phyloP scores from a whole-genome alignment of 2,113 vertebrate genomes.

The Corynorhinus townsendii region DNA sequence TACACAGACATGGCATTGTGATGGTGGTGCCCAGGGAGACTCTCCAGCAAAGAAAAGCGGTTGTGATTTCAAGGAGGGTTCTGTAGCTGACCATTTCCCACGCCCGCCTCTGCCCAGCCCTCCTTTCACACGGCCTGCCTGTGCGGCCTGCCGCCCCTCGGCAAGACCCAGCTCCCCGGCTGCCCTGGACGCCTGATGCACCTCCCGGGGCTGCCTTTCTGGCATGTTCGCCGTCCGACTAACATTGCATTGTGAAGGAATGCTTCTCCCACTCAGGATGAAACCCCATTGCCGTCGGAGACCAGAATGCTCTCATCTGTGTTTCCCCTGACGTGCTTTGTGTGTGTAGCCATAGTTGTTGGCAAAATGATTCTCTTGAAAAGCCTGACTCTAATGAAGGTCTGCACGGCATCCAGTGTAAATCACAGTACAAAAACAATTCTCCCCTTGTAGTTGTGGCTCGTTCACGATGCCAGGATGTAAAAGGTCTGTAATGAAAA shows the following conservation, averaged over 20 bases:
- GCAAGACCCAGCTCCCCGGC: not conserved
- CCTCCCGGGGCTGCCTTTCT: not conserved
- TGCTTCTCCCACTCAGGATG: slow-evolving; percentile 18
- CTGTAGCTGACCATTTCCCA: not conserved
- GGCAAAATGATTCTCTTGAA: not conserved
- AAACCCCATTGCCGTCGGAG: not conserved
- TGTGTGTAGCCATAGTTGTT: not conserved
- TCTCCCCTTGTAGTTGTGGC: not conserved
- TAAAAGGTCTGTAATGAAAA: not conserved
- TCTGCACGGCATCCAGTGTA: not conserved
- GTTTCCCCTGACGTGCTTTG: not conserved
- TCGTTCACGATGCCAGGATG: not conserved
- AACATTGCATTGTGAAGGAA: not conserved
- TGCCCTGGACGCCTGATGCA: not conserved
- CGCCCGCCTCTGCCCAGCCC: not conserved
- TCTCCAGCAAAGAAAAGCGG: not conserved
- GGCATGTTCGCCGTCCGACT: not conserved
- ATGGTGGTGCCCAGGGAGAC: not conserved
- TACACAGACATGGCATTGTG: not conserved
- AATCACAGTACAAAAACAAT: slow-evolving; percentile 12
- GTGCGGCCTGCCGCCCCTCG: not conserved
- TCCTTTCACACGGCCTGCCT: not conserved
- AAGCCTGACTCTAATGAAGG: slow-evolving; percentile 3
- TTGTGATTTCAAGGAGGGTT: not conserved
- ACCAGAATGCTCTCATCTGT: slow-evolving; percentile 7